Evolutionary conservation across 64 coral and sea anemone species (phyloP).

Genomic region (Anthopleura sola): DNA sequence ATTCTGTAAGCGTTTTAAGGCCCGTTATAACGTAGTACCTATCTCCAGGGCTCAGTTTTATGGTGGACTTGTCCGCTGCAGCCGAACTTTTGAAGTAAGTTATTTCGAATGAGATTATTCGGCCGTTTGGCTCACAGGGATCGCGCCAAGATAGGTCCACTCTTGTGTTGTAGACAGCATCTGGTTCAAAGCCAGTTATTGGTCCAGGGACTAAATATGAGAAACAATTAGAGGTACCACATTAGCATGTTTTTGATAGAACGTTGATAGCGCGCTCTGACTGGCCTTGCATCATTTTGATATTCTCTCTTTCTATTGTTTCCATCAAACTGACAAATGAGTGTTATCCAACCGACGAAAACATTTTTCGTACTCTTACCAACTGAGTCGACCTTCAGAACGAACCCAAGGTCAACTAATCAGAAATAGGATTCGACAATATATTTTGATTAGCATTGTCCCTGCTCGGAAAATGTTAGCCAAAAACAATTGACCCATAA

Average conservation of each 20-base stretch:
- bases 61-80: not conserved
- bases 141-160: conserved; percentile 66
- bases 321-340: too few species aligned
- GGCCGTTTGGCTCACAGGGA: conserved; percentile 81
- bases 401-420: too few species aligned
- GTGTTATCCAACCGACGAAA: too few species aligned
- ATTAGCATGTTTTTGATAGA: not conserved
- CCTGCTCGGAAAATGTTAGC: too few species aligned
- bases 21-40: conserved; percentile 16
- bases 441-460: too few species aligned
- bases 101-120: conserved; percentile 63
- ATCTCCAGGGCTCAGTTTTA: not conserved
- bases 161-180: conserved; percentile 72
- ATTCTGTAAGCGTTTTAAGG: conserved; percentile 41
- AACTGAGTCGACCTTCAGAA: too few species aligned
- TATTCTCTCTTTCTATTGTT: too few species aligned
- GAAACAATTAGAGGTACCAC: too few species aligned
- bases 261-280: not conserved
- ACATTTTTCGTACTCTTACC: too few species aligned
- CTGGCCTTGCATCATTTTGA: too few species aligned
- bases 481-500: too few species aligned
- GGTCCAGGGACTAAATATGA: conserved; percentile 58
- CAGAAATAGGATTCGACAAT: too few species aligned
- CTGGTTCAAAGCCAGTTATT: conserved; percentile 37
- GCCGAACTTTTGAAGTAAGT: not conserved